Conservation (phyloP, 2,888 invertebrate species). For the Campopleginae sp. region DNA sequence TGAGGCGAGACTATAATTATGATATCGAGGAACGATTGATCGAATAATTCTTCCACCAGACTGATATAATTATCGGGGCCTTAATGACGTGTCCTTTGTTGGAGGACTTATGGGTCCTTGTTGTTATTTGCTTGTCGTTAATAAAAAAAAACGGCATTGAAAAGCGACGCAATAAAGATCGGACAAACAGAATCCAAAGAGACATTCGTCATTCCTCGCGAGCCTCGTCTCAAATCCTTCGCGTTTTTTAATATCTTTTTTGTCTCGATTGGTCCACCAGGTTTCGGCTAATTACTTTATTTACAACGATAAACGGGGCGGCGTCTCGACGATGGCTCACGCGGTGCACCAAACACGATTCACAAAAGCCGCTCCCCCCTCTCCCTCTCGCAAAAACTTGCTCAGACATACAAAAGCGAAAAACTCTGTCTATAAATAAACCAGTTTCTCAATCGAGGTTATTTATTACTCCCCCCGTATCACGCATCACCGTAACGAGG, state of each 20-base stretch:
- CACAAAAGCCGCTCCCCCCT: conserved; percentile 18
- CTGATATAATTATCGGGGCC: conserved; percentile 37
- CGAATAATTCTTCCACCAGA: conserved; percentile 33
- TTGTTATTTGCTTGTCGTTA: neutral
- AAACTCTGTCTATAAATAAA: conserved; percentile 68
- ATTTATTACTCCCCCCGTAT: conserved; percentile 63
- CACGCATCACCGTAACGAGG: conserved; percentile 68
- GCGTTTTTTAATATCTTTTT: conserved; percentile 33
- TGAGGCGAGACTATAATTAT: neutral
- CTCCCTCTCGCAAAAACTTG: conserved; percentile 60
- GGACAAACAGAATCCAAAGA: conserved; percentile 54
- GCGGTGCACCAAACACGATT: conserved; percentile 47
- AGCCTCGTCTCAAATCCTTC: conserved; percentile 43
- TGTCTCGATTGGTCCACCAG: conserved; percentile 25
- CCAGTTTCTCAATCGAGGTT: conserved; percentile 68
- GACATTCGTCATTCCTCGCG: conserved; percentile 66
- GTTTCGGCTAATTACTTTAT: conserved; percentile 69
- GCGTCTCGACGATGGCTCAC: conserved; percentile 49
- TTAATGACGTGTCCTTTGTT: conserved; percentile 39
- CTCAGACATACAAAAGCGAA: conserved; percentile 68
- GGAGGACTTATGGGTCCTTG: neutral
- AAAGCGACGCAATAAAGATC: conserved; percentile 36
- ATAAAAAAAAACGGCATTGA: conserved; percentile 21
- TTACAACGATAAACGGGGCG: conserved; percentile 64
- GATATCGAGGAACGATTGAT: conserved; percentile 44